Conservation (phyloP, 2,797 vertebrate genomes). For the Hylomyscus alleni region DNA sequence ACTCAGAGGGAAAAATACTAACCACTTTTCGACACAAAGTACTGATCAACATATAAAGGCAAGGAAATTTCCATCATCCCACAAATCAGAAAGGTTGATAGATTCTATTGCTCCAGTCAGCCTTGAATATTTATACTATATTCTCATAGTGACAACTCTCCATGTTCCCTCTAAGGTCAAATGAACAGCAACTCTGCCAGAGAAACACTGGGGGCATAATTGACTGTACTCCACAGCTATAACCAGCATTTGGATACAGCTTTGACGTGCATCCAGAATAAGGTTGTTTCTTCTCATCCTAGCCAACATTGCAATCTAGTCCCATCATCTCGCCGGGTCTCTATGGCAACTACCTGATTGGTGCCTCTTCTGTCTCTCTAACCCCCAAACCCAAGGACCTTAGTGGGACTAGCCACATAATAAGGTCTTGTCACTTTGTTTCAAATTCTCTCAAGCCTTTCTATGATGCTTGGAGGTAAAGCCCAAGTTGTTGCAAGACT, state of each 20-base stretch:
- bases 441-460: neutral
- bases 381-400: neutral
- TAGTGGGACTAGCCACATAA: neutral
- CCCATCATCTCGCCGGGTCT: neutral
- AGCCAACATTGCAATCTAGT: neutral
- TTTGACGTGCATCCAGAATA: neutral
- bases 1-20: slow-evolving; percentile 24
- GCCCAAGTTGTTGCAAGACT: neutral
- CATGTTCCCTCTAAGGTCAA: neutral
- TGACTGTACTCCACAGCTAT: neutral
- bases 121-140: neutral
- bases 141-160: neutral
- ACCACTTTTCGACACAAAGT: slow-evolving; percentile 31
- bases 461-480: neutral
- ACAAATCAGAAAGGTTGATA: neutral
- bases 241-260: neutral
- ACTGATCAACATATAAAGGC: slow-evolving; percentile 14
- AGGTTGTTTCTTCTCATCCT: neutral
- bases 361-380: neutral
- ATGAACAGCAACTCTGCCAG: neutral
- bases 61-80: slow-evolving; percentile 35
- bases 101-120: neutral
- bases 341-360: neutral
- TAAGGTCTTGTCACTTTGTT: neutral
- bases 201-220: neutral